phyloP scores from a whole-genome alignment of 2,113 vertebrate species.

The Polypterus bichir region DNA sequence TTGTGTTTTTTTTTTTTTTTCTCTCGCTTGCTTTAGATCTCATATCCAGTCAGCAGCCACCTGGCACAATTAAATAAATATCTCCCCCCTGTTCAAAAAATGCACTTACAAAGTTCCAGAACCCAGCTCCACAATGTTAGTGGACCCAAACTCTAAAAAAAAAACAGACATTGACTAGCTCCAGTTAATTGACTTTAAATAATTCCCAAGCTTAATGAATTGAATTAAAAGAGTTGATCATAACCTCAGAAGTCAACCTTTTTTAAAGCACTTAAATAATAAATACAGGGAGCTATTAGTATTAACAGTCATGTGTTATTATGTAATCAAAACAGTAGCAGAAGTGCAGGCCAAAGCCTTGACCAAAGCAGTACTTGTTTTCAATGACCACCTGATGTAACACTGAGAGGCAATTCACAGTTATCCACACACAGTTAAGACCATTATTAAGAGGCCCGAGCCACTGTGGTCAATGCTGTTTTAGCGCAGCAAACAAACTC shows the following conservation, averaged over 20 bases:
- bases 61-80: conserved; percentile 83
- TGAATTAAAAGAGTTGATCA: conserved; percentile 71
- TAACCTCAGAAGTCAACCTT: conserved; percentile 66
- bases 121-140: conserved; percentile 65
- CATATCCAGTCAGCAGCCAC: conserved; percentile 48
- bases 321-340: conserved; percentile 79
- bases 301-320: conserved; percentile 93
- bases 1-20: conserved; percentile 23
- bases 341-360: conserved; percentile 57
- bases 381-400: conserved; percentile 66
- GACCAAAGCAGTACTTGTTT: conserved; percentile 62
- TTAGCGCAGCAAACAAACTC: conserved; percentile 12
- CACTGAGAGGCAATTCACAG: conserved; percentile 94
- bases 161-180: conserved; percentile 77
- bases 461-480: conserved; percentile 52
- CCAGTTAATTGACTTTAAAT: conserved; percentile 99
- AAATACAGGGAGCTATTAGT: conserved; percentile 96
- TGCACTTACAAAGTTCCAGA: conserved; percentile 57
- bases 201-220: conserved; percentile 71
- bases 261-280: conserved; percentile 84
- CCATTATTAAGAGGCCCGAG: conserved; percentile 59
- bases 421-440: conserved; percentile 71
- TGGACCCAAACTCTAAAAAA: conserved; percentile 67
- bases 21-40: conserved; percentile 40
- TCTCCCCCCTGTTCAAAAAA: conserved; percentile 46